Evolutionary conservation across 2,113 vertebrate genomes (phyloP), one percentile per base, ranked within the genome.

Genomic region (Abramis brama): DNA sequence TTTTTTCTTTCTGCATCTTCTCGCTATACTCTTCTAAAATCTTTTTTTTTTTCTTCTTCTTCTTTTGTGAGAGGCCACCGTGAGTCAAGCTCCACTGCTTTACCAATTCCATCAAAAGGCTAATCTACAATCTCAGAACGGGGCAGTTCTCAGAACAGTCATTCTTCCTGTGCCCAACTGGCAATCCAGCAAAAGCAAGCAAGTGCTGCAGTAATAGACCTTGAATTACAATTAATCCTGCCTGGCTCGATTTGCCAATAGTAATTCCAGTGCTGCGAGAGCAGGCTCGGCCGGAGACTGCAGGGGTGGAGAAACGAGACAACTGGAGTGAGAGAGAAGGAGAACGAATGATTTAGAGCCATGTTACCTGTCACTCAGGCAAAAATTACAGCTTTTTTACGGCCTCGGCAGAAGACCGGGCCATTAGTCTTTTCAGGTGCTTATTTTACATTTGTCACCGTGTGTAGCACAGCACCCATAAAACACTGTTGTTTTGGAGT

Each of bases 81-180:
- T 88, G 86, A 89, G 89, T 90, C 89, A 92, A 89, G 89, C 89
- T 91, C 90, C 89, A 88, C 81, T 88, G 91, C 91, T 93, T 93
- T 93, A 94, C 90, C 93, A 91, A 90, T 94, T 92, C 89, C 87
- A 92, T 93, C 92, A 91, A 92, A 94, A 92, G 93, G 90, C 93
- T 91, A 89, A 92, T 93, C 91, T 91, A 89, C 91, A 91, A 92
- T 91, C 90, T 59, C 75, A 86, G 89, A 82, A 84, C 82, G 64
- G 85, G 11, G 83, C 87, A 88, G 90, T 86, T 86, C 89, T 88
- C 64, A 89, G 80, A 89, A 86, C 86, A 85, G 73, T 13, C 60
- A 87, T 73, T 85, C 86, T 80, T 70, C 62, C 83, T 66, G 79
- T 39, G 70, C 9, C 60, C 84, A 71, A 76, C 71, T 76, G 80